Evolutionary conservation across 2,797 vertebrate genomes (phyloP).

Genomic region (Sternarchorhynchus goeldii): DNA sequence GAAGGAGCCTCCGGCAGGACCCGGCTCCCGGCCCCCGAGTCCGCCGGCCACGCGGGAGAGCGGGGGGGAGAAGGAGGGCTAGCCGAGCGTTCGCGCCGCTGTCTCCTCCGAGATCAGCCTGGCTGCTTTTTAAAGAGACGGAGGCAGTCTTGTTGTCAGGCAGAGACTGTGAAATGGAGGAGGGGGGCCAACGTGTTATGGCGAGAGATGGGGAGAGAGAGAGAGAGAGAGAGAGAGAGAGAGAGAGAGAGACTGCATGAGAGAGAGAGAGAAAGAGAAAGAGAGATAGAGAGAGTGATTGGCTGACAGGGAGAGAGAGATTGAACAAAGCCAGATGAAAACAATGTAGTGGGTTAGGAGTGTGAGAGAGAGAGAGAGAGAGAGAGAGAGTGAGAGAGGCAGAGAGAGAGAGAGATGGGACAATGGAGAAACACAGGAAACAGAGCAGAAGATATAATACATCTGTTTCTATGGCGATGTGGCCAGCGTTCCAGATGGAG

Average conservation of each 20-base stretch:
- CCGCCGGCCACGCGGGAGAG: background rate
- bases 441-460: constrained; percentile 18
- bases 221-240: constrained; percentile 46
- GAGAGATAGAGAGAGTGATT: constrained; percentile 47
- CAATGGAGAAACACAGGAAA: constrained; percentile 27
- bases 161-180: constrained; percentile 68
- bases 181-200: constrained; percentile 39
- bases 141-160: constrained; percentile 75
- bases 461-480: constrained; percentile 39
- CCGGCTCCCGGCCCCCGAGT: background rate
- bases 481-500: constrained; percentile 2
- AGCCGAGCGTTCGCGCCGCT: constrained; percentile 28
- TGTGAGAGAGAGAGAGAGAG: constrained; percentile 33
- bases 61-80: constrained; percentile 11
- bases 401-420: constrained; percentile 35
- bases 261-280: constrained; percentile 51
- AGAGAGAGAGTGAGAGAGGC: constrained; percentile 45
- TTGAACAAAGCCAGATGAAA: constrained; percentile 2
- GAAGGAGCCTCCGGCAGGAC: background rate
- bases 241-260: constrained; percentile 45
- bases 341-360: constrained; percentile 32
- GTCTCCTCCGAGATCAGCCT: constrained; percentile 8
- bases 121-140: constrained; percentile 51
- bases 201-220: constrained; percentile 35
- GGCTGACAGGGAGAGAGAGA: constrained; percentile 44